phyloP scores from a whole-genome alignment of 2,888 invertebrate species.

The Philaethria dido region DNA sequence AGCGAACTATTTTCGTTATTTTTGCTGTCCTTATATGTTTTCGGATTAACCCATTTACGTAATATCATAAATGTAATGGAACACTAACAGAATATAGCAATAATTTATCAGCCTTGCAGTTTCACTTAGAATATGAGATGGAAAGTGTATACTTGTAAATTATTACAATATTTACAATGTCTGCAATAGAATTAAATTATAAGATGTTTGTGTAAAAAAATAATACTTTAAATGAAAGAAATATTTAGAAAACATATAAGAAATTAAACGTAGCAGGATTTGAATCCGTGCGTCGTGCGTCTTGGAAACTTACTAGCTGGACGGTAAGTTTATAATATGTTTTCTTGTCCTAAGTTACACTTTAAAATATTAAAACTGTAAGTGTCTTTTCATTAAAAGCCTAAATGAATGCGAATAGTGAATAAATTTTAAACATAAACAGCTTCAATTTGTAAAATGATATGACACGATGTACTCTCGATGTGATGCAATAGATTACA shows the following conservation, averaged over 20 bases:
- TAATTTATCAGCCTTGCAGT: neutral
- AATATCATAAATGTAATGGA: conserved; percentile 25
- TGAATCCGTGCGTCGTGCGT: no score
- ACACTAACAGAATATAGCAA: conserved; percentile 22
- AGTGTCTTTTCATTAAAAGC: no score
- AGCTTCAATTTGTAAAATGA: conserved; percentile 1
- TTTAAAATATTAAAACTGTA: no score
- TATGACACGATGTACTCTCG: conserved; percentile 1
- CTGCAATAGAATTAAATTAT: conserved; percentile 10
- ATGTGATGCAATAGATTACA: conserved; percentile 15
- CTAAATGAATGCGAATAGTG: no score
- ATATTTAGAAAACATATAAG: no score
- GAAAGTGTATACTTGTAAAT: conserved; percentile 9
- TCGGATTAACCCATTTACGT: conserved; percentile 20
- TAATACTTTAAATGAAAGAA: neutral
- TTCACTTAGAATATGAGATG: conserved; percentile 12
- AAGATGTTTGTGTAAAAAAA: neutral
- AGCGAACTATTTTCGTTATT: conserved; percentile 27
- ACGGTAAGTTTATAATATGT: no score
- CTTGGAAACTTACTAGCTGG: no score
- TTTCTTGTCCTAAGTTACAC: no score
- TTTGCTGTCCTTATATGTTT: conserved; percentile 8
- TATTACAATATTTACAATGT: neutral
- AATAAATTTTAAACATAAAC: neutral
- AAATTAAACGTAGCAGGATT: no score